phyloP scores from a whole-genome alignment of 2,888 invertebrate species.

The Plebejus melissa region DNA sequence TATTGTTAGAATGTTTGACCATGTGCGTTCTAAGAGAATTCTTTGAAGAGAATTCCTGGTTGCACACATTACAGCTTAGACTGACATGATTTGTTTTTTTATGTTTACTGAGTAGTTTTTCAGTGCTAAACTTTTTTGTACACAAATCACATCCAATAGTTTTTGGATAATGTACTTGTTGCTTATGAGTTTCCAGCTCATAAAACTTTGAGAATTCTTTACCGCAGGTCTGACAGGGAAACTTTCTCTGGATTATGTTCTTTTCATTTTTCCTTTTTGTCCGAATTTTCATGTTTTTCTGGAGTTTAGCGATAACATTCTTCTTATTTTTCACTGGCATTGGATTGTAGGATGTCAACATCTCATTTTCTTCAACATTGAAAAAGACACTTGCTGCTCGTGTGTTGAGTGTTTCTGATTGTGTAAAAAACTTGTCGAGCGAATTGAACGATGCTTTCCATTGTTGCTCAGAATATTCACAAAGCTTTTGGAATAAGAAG shows the following conservation, averaged over 20 bases:
- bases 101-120: constrained; percentile 52
- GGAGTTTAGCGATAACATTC: constrained; percentile 47
- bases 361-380: constrained; percentile 46
- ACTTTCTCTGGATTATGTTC: constrained; percentile 41
- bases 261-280: constrained; percentile 42
- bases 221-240: constrained; percentile 52
- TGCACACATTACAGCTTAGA: constrained; percentile 56
- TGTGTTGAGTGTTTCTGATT: constrained; percentile 42
- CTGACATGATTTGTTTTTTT: constrained; percentile 51
- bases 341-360: constrained; percentile 51
- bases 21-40: constrained; percentile 51
- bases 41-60: constrained; percentile 54
- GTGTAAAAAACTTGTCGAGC: constrained; percentile 44
- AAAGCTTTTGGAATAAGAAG: constrained; percentile 55
- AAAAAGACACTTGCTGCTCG: constrained; percentile 48
- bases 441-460: constrained; percentile 48
- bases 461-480: constrained; percentile 47
- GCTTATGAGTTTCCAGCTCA: constrained; percentile 49
- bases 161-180: constrained; percentile 59
- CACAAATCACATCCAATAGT: constrained; percentile 53
- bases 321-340: constrained; percentile 45
- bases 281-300: constrained; percentile 47
- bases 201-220: constrained; percentile 49
- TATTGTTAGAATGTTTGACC: constrained; percentile 47
- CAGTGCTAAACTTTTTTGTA: constrained; percentile 56